These are phyloP conservation scores for Corydoras sp. DNA, from an alignment of 2,113 vertebrate species.

Conservation along the genomic window DNA sequence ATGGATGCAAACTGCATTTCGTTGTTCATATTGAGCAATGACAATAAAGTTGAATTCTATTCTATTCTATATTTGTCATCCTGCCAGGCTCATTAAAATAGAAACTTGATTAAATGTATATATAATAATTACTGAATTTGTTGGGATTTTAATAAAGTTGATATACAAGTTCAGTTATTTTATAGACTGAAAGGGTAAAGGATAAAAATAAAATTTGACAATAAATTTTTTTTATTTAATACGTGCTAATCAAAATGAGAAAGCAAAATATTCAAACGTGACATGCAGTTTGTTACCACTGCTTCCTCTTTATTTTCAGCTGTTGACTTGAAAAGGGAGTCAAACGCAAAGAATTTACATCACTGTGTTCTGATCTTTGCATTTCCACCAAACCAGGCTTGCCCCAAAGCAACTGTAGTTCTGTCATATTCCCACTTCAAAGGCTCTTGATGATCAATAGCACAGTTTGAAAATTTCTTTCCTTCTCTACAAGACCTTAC, in stretches of 20 bases:
- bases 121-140: no score
- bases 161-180: no score
- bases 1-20: no score
- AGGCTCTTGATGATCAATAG: conserved; percentile 47
- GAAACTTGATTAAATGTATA: no score
- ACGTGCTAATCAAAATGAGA: neutral
- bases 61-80: no score
- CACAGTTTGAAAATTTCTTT: conserved; percentile 29
- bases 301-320: conserved; percentile 24
- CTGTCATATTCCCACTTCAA: conserved; percentile 42
- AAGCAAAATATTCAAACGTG: conserved; percentile 33
- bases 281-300: conserved; percentile 32
- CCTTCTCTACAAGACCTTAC: conserved; percentile 6
- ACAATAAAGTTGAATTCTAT: no score
- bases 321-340: conserved; percentile 21
- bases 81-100: no score
- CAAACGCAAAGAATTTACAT: conserved; percentile 12
- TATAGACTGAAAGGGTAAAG: no score
- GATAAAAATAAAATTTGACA: no score
- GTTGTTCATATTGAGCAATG: no score
- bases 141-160: no score
- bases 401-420: conserved; percentile 14
- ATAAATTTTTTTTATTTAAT: no score
- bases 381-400: conserved; percentile 16
- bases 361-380: conserved; percentile 37